Conservation (phyloP, 2,888 invertebrate species). For the Micoletzkya japonica region DNA sequence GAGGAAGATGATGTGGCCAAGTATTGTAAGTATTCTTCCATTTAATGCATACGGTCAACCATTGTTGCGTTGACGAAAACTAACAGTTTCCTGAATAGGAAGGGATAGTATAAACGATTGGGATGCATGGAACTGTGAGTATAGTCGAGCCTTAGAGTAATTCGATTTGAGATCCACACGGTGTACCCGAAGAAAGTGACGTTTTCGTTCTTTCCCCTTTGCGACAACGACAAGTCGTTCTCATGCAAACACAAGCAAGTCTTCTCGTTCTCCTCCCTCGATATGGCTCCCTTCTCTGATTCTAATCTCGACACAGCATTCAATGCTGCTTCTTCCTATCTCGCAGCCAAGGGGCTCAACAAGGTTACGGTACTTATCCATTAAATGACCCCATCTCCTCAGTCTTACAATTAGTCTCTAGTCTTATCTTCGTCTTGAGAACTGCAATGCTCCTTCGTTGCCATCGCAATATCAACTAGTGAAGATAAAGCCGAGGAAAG, state of each 20-base stretch:
- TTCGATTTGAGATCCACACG: slow-evolving; percentile 46
- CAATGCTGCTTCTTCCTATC: not conserved
- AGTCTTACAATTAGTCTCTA: too few relatives aligned
- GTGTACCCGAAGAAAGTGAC: slow-evolving; percentile 50
- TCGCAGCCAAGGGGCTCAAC: not conserved
- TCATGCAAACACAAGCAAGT: not conserved
- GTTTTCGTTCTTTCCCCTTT: slow-evolving; percentile 46
- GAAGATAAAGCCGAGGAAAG: not conserved
- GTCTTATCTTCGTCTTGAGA: not conserved
- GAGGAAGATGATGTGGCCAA: slow-evolving; percentile 48
- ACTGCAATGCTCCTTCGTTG: not conserved
- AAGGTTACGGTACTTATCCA: not conserved
- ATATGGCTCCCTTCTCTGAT: not conserved
- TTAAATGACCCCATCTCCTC: too few relatives aligned
- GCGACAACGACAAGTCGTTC: not conserved
- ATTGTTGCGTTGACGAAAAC: too few relatives aligned
- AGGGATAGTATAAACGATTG: too few relatives aligned
- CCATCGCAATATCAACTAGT: not conserved
- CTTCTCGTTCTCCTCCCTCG: not conserved
- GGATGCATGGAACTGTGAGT: too few relatives aligned
- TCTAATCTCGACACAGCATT: not conserved
- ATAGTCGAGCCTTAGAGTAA: too few relatives aligned
- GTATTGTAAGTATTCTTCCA: slow-evolving; percentile 34
- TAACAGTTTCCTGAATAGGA: too few relatives aligned
- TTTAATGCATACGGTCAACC: not conserved